Evolutionary conservation across 1,140 invertebrate genomes (phyloP), one percentile per base, ranked within the genome.

Genomic region (Drosophila equinoxialis): DNA sequence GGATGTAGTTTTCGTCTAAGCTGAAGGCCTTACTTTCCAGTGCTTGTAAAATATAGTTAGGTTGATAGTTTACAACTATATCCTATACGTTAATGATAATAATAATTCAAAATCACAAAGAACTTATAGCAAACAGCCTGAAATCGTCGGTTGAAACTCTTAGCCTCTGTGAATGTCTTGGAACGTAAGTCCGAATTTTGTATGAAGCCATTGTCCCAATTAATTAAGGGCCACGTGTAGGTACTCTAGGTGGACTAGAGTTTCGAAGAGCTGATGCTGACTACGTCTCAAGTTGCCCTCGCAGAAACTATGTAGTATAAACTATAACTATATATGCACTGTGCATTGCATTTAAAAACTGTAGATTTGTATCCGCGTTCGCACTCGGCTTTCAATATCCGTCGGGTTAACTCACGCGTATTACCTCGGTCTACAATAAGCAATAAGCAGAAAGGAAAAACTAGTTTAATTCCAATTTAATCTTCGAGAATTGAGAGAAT

Each of bases 361-460:
- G 33, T 37, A 20, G 57, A 59, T 59, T 59, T 59, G 57, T 59
- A 59, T 59, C 57, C 57, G 57, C 57, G 35, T 37, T 37, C 57
- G 35, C 57, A 59, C 33, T 59, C 57, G 30, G 30, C 35, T 37
- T 37, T 11, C 57, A 37, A 59, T 59, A 59, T 59, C 57, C 57
- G 57, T 59, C 33, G n/a, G 35, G 57, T 20, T 59, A 59, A 37
- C n/a, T 59, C 17, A 59, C n/a, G 45, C 41, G 23, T 45, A 3
- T 65, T 23, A 68, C 26, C 37, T 13, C 30, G 3, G 30, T 13
- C 51, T 13, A 11, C 10, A 1, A 30, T 30, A 30, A 30, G 30
- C 5, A 30, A 30, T 26, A 26, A 26, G 23, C 23, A 30, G 30
- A 30, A 30, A 30, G 0, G 30, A 6, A 51, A 23, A 51, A 51